Evolutionary conservation across 1,140 invertebrate genomes (phyloP), one percentile per base, ranked within the genome.

Genomic region (Lerema accius): DNA sequence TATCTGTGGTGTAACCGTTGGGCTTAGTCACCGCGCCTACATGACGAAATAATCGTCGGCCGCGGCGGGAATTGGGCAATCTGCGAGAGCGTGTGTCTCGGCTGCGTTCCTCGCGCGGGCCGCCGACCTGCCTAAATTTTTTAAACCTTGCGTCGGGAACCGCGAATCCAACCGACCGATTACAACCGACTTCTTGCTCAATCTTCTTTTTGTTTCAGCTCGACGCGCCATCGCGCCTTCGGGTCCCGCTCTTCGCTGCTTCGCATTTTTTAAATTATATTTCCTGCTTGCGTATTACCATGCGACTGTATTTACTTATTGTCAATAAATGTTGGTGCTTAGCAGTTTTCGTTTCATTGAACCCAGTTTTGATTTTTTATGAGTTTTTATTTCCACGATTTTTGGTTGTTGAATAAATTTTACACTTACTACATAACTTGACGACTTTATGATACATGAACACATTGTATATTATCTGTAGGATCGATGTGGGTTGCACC

Each of bases 31-130:
- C 72, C 71, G 75, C 67, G 70, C 70, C 67, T 68, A 73, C 60
- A 77, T 84, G 75, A 80, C 70, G 80, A 84, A 86, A 84, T 73
- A 74, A 74, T 74, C 65, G 73, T 58, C 63, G 73, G 69, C 51
- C 71, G 72, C 66, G 72, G 78, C 78, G 75, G 73, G 78, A 82
- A 86, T 86, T 88, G 84, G 84, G 84, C 84, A 88, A 89, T 85
- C 73, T 75, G 80, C 80, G 65, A 80, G 76, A 71, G 78, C 76
- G 67, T 82, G 82, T 80, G 82, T 82, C 64, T 73, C 60, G n/a
- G n/a, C 67, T 61, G 63, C 48, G 28, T 67, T 19, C 67, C 43
- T 48, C 55, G 28, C 67, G 39, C 63, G 66, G 23, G 62, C n/a
- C 40, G 61, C 65, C 53, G 46, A 48, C 65, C 58, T 71, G 73